Percentiles rank a stretch among this genome's conserved stretches.
Evolutionary conservation across 2,888 invertebrate species (phyloP).

Genomic region (Tachystola acroxantha): DNA sequence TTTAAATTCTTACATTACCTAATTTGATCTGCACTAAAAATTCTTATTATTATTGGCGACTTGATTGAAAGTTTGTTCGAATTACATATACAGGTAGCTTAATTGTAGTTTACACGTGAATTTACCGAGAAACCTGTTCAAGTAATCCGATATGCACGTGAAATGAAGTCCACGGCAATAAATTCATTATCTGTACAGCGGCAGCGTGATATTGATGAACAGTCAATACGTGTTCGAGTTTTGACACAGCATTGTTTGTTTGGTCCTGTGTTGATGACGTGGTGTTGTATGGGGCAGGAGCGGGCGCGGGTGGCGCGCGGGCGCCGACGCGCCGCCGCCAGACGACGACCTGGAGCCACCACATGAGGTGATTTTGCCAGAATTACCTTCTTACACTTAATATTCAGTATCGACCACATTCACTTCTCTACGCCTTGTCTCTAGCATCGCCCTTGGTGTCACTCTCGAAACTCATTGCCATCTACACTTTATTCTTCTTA

Average conservation of each 20-base stretch:
- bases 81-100: too few species aligned
- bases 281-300: constrained; percentile 70
- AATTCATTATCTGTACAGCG: too few species aligned
- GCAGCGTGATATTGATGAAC: too few species aligned
- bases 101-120: too few species aligned
- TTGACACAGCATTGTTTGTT: too few species aligned
- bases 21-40: too few species aligned
- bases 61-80: too few species aligned
- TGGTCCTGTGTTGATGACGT: constrained; percentile 42
- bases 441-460: constrained; percentile 56
- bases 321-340: constrained; percentile 58
- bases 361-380: constrained; percentile 78
- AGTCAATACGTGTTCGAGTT: too few species aligned
- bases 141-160: too few species aligned
- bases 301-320: constrained; percentile 65
- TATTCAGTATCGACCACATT: constrained; percentile 46
- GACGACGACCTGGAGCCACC: constrained; percentile 68
- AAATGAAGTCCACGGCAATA: too few species aligned
- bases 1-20: constrained; percentile 16
- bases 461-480: constrained; percentile 41
- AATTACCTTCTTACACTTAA: constrained; percentile 68
- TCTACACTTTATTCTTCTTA: constrained; percentile 18
- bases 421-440: constrained; percentile 59
- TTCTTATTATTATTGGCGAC: too few species aligned
- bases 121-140: too few species aligned